Base-by-base conservation (phyloP, 2,888 invertebrate genomes). In the Nymphalis urticae region DNA sequence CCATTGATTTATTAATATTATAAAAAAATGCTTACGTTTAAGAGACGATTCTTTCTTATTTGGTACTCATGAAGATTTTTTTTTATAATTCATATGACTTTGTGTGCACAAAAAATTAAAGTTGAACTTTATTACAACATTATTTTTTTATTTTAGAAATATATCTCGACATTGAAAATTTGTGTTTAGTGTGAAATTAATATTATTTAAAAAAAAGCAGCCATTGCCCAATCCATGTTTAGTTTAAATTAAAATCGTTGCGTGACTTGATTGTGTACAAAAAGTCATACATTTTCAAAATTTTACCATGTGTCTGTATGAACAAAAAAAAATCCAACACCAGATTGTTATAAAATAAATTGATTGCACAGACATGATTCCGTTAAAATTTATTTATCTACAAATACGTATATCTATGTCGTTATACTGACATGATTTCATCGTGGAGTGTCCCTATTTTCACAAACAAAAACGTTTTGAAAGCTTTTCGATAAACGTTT, bases 11-110 rank as follows among this genome's bases (percentile, higher is more conserved):
- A 72, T 63, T 73, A 62, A 61, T 65, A 69, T 56, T 61, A 75
- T 71, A 81, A 80, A 81, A 81, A 79, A 74, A 76, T 81, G 76
- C 80, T 79, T 79, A 78, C 75, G 61, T 71, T 72, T 42, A 1
- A 72, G 70, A 73, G 68, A 72, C 71, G 66, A 59, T 64, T 64
- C 56, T 36, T 16, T 48, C 48, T 42, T 13, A 48, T 53, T 62
- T 36, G 48, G 54, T 21, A n/a, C 13, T 47, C 19, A 60, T 47
- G 21, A 48, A 48, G 48, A n/a, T 54, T 36, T 66, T 66, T 66
- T 54, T 51, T 48, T 27, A n/a, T n/a, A 54, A 53, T 21, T 48
- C 51, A 27, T 61, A 8, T 47, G 47, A 62, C 54, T 54, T 66
- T 48, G 27, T 27, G 27, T 17, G 21, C 19, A 53, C 51, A 24